Evolutionary conservation across 2,797 vertebrate genomes (phyloP).

Genomic region (Glossophaga mutica): DNA sequence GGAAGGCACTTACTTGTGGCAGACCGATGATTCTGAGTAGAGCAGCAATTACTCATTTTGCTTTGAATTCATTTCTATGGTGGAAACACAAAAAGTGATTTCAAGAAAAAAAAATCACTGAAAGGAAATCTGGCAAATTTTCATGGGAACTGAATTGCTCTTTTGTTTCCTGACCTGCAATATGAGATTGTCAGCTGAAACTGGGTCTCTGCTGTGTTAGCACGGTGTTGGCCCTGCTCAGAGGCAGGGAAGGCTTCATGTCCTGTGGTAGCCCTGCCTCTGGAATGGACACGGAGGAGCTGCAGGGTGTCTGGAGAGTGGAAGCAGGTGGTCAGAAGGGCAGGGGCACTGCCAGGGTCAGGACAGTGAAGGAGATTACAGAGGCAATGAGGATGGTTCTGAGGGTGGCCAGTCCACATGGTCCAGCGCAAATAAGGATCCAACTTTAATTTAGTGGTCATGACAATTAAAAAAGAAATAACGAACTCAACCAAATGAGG

Average conservation of each 20-base stretch:
- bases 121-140: constrained; percentile 38
- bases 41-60: constrained; percentile 73
- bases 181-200: background rate
- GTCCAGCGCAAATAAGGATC: background rate
- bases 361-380: background rate
- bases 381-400: background rate
- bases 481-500: background rate
- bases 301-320: background rate
- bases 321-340: background rate
- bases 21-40: constrained; percentile 70
- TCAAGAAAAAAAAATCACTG: background rate
- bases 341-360: fast-evolving
- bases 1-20: constrained; percentile 55
- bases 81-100: background rate
- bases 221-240: fast-evolving
- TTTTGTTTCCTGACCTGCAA: constrained; percentile 23
- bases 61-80: constrained; percentile 59
- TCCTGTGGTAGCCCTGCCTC: background rate
- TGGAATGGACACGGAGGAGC: background rate
- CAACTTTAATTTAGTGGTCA: background rate
- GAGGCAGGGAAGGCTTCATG: background rate
- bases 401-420: background rate
- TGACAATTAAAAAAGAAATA: background rate
- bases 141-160: constrained; percentile 15
- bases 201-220: background rate